Evolutionary conservation across 1,140 invertebrate genomes (phyloP).

Genomic region (Microplitis mediator): DNA sequence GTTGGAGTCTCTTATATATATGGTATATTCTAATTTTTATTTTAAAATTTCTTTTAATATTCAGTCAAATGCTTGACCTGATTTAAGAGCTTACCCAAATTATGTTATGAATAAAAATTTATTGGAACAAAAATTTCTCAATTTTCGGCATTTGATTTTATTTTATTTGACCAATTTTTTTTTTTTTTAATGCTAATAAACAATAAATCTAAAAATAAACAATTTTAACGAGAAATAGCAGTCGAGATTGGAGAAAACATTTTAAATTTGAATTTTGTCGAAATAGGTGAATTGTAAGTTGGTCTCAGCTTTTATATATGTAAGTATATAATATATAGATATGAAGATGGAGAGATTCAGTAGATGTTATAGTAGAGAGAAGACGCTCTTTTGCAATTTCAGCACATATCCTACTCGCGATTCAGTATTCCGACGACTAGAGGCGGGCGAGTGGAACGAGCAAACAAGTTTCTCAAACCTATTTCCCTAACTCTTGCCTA

Average conservation of each 20-base stretch:
- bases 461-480: constrained; percentile 62
- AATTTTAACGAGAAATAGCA: neutral
- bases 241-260: neutral
- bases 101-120: no score
- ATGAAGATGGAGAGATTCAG: neutral
- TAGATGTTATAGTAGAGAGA: neutral
- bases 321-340: neutral
- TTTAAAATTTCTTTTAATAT: no score
- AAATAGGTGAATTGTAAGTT: neutral
- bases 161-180: no score
- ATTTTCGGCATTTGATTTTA: no score
- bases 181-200: no score
- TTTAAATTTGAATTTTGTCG: neutral
- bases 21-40: no score
- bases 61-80: no score
- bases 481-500: constrained; percentile 58
- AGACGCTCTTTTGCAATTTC: constrained; percentile 46
- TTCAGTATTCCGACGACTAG: constrained; percentile 56
- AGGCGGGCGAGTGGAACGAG: constrained; percentile 42
- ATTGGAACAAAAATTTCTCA: no score
- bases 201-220: no score
- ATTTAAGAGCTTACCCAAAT: no score
- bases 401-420: constrained; percentile 41
- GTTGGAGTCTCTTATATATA: no score
- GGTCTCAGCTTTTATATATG: neutral